Base-by-base conservation (phyloP, 2,113 vertebrate species). In the Pongo abelii region DNA sequence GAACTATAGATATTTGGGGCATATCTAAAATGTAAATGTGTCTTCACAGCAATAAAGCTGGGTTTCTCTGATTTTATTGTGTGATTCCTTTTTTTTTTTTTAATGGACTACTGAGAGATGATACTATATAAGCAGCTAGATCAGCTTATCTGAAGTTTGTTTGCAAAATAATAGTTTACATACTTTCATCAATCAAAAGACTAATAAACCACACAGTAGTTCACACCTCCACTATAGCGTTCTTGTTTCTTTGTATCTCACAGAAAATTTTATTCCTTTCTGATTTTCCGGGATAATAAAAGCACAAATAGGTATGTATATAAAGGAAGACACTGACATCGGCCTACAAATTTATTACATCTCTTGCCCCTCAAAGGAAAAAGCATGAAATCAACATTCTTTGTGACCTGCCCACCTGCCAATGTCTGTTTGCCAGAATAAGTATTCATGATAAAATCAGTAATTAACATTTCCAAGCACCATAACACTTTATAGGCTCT, bases 21-120 rank as follows among this genome's bases (percentile, higher is more conserved):
- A 64, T 77, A 86, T 95, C 52, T 67, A 72, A 93, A 95, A 91
- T 70, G 64, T 8, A 25, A 85, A 81, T 84, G 84, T 64, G 22
- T 69, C 85, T 86, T 70, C 85, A 93, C 46, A 67, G 50, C 88
- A 96, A 57, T 91, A 83, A 95, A 97, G 35, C 32, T 83, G 84
- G 30, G 35, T 46, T 79, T 55, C 43, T 84, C 43, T 27, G 74
- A 13, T 94, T 55, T 97, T 77, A 43, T 0, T 20, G 18, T 72
- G 38, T 27, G 84, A 57, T 77, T 64, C 67, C 61, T 32, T 64
- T 69, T 69, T 64, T 61, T 52, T 70, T 84, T 74, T 64, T 12
- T 70, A 72, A 59, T 10, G 22, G 20, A 11, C 5, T 81, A n/a
- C 52, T 43, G n/a, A 95, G 67, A 64, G 35, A 11, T 38, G 50